Conservation (phyloP, 2,113 vertebrate species). For the Oncorhynchus tshawytscha region DNA sequence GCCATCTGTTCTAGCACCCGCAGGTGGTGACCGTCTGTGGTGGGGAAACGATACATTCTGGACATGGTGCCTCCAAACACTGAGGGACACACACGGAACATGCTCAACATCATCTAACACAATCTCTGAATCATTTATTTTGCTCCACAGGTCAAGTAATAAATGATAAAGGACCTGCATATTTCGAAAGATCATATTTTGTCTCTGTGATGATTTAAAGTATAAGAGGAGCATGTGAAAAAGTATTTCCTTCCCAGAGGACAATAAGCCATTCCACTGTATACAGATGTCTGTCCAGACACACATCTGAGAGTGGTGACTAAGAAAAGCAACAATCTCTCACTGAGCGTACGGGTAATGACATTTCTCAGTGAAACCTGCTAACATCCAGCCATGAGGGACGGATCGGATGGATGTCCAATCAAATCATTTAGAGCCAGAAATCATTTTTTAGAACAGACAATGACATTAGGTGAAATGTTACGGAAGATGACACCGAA, state of each 20-base stretch:
- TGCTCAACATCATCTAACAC: too few relatives aligned
- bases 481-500: not conserved
- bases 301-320: not conserved
- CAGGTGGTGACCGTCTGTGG: conserved; percentile 91
- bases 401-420: not conserved
- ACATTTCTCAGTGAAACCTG: not conserved
- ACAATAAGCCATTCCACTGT: too few relatives aligned
- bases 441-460: not conserved
- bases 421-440: not conserved
- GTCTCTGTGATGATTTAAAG: not conserved
- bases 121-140: too few relatives aligned
- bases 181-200: too few relatives aligned
- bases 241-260: too few relatives aligned
- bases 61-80: conserved; percentile 97
- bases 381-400: not conserved
- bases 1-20: conserved; percentile 98
- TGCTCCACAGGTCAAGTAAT: too few relatives aligned
- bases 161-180: too few relatives aligned
- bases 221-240: too few relatives aligned
- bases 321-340: not conserved
- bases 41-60: conserved; percentile 96
- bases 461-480: too few relatives aligned
- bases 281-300: not conserved
- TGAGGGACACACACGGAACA: conserved; percentile 42
- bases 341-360: not conserved